Evolutionary conservation across 2,888 invertebrate genomes (phyloP), one percentile per base, ranked within the genome.

Genomic region (Tigriopus californicus): DNA sequence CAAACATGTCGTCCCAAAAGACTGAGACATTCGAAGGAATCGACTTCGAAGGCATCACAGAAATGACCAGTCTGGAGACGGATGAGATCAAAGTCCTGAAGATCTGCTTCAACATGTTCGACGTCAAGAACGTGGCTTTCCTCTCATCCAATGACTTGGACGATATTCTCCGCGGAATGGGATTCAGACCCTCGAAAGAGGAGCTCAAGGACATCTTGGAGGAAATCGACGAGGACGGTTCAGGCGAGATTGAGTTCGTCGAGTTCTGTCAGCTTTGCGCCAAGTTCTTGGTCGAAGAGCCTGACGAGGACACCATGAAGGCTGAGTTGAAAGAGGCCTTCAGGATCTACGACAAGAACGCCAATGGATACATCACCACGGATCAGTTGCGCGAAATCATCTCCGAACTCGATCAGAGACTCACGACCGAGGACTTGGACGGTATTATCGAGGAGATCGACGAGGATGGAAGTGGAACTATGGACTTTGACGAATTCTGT

Each of bases 401-500:
- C 24, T 41, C 59, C 20, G 59, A 59, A 24, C 40, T 59, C 2
- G 59, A 59, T 15, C 10, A 24, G 18, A 51, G 41, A 42, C 48
- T 58, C 8, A 58, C 58, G 1, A 1, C 18, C n/a, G 58, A 58
- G 22, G 58, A 58, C 33, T 40, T 58, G 10, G 58, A 58, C 15
- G 47, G 47, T n/a, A 58, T 58, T 40, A 58, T 58, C 33, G 58
- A 58, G 22, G 58, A 58, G 22, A 57, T 57, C 24, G 57, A 57
- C 46, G 57, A 57, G 24, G 57, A 57, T 41, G 57, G 57, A 20
- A 25, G 25, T n/a, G 58, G 58, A 48, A 58, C 58, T 25, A 58
- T 58, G 58, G 58, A 58, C 49, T 58, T 58, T 58, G 58, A 58
- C 18, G 58, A 58, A 40, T 58, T 58, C 40, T 58, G 58, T 33